These are phyloP conservation scores for Rhopilema esculentum DNA, from an alignment of 30 jellyfish, hydroid and myxozoan species.

Conservation along the genomic window DNA sequence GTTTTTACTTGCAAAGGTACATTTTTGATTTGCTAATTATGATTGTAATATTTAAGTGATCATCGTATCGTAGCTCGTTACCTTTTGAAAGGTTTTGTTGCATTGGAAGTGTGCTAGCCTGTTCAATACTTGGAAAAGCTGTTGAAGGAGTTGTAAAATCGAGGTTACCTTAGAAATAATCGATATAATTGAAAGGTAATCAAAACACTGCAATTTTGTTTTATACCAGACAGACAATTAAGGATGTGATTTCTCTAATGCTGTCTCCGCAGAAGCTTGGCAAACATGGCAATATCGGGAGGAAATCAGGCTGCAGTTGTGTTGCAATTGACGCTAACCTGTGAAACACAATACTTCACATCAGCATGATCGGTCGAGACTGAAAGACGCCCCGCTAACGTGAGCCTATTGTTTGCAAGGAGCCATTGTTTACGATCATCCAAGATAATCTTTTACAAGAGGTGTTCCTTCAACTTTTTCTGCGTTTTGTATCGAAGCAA, in stretches of 20 bases:
- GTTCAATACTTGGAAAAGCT: neutral
- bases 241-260: neutral
- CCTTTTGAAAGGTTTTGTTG: no score
- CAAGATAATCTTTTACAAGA: conserved; percentile 37
- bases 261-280: neutral
- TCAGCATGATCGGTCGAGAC: conserved; percentile 57
- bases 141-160: neutral
- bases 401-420: conserved; percentile 6
- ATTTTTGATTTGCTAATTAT: no score
- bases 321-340: conserved; percentile 40
- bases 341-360: conserved; percentile 21
- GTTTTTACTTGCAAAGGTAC: no score
- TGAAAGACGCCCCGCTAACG: conserved; percentile 46
- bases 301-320: conserved; percentile 10
- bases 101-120: neutral
- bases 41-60: no score
- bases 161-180: neutral
- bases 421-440: conserved; percentile 59
- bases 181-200: conserved; percentile 6
- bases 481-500: conserved; percentile 39
- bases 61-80: no score
- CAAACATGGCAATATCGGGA: conserved; percentile 25
- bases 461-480: conserved; percentile 29
- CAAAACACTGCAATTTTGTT: conserved; percentile 7
- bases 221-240: neutral